A percentile compares a stretch with the other conserved stretches of the same genome.
These are phyloP conservation scores for Synergus japonicus DNA, from an alignment of 2,888 invertebrate species.

Conservation along the genomic window DNA sequence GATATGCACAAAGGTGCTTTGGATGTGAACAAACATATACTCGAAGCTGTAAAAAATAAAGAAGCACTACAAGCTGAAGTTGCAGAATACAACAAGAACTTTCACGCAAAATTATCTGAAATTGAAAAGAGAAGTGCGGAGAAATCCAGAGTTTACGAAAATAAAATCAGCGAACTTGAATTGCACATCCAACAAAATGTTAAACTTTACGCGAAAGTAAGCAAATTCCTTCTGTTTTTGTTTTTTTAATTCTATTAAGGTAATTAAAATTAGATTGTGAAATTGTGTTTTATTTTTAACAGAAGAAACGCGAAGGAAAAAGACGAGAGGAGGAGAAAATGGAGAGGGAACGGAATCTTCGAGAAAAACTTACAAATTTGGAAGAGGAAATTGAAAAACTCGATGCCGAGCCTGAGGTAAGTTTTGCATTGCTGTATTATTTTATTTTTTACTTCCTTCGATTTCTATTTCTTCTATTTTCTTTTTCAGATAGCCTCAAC, in stretches of 20 bases:
- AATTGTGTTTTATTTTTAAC: not conserved
- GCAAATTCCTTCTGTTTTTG: not conserved
- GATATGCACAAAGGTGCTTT: slow-evolving; percentile 9
- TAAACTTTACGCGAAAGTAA: not conserved
- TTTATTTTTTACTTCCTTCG: not conserved
- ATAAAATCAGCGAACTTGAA: not conserved
- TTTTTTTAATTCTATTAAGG: not conserved
- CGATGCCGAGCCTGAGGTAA: not conserved
- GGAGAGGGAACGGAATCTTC: not conserved
- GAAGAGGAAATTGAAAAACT: not conserved
- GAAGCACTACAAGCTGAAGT: not conserved
- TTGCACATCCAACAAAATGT: not conserved
- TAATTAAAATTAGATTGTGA: not conserved
- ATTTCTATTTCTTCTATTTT: not conserved
- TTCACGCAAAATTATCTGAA: not conserved
- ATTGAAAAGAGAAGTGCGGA: not conserved
- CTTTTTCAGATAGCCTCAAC: not conserved
- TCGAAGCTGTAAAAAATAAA: not conserved
- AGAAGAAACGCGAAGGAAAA: not conserved
- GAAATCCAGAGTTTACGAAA: not conserved
- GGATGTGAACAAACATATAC: not conserved
- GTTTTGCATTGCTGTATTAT: not conserved
- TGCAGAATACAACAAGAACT: not conserved
- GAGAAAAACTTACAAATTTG: slow-evolving; percentile 6
- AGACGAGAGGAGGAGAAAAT: slow-evolving; percentile 5